Conservation (phyloP, 2,797 vertebrate species). For the Diplodus puntazzo region DNA sequence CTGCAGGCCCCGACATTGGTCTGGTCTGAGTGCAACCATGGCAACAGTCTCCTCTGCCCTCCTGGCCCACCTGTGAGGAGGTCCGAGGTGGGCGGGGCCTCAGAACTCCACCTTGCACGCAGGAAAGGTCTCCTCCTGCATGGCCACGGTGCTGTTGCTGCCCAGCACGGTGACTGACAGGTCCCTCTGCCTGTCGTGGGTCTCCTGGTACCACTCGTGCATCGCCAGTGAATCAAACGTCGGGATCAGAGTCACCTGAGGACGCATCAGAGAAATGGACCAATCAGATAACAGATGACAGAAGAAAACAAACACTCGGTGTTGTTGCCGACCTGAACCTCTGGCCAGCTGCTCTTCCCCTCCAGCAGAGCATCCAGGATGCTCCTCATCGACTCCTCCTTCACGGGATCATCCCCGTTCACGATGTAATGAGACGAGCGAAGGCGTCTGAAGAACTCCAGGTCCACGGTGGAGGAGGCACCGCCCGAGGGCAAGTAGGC, state of each 20-base stretch:
- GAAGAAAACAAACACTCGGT: background rate
- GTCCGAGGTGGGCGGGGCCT: slow-evolving; percentile 39
- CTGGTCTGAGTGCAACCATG: slow-evolving; percentile 13
- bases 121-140: slow-evolving; percentile 97
- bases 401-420: slow-evolving; percentile 90
- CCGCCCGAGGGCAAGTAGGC: slow-evolving; percentile 91
- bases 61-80: background rate
- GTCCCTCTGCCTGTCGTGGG: slow-evolving; percentile 86
- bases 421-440: slow-evolving; percentile 92
- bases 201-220: slow-evolving; percentile 95
- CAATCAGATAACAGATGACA: slow-evolving; percentile 27
- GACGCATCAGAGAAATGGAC: background rate
- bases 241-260: slow-evolving; percentile 93
- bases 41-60: slow-evolving; percentile 3
- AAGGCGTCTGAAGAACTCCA: slow-evolving; percentile 88
- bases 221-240: slow-evolving; percentile 93
- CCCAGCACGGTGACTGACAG: slow-evolving; percentile 92
- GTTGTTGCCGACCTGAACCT: slow-evolving; percentile 84
- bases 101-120: slow-evolving; percentile 98
- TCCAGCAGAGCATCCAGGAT: slow-evolving; percentile 90
- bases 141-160: slow-evolving; percentile 95
- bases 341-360: slow-evolving; percentile 89
- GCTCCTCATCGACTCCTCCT: slow-evolving; percentile 86
- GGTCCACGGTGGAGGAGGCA: slow-evolving; percentile 85
- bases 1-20: background rate